Evolutionary conservation across 2,888 invertebrate species (phyloP).

Genomic region (Morinoia aosen): DNA sequence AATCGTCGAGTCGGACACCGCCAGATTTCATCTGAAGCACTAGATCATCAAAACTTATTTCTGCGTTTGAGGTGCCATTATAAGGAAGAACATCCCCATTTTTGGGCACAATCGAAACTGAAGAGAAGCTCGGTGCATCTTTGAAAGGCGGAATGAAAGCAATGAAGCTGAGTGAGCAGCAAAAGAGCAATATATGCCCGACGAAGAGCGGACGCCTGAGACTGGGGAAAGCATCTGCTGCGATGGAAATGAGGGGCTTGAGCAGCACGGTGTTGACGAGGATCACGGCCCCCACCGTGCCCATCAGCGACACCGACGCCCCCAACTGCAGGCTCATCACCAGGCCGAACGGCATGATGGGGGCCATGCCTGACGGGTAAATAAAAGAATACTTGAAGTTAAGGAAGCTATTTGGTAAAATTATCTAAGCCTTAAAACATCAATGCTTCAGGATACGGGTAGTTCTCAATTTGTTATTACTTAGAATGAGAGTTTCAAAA

Average conservation of each 20-base stretch:
- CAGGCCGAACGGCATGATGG: constrained; percentile 82
- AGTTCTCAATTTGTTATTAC: too few species aligned
- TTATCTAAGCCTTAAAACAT: too few species aligned
- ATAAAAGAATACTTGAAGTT: not conserved
- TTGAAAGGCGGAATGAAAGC: constrained; percentile 8
- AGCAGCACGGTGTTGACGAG: constrained; percentile 57
- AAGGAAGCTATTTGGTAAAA: too few species aligned
- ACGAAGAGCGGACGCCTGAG: constrained; percentile 69
- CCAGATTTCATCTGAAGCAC: not conserved
- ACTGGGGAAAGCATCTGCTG: constrained; percentile 55
- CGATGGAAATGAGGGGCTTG: constrained; percentile 59
- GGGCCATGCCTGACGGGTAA: constrained; percentile 74
- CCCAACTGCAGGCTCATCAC: constrained; percentile 84
- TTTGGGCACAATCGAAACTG: not conserved
- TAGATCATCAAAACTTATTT: not conserved
- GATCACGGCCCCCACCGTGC: constrained; percentile 50
- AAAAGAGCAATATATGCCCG: constrained; percentile 30
- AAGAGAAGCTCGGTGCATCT: not conserved
- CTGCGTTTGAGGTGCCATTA: not conserved
- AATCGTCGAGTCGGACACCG: not conserved
- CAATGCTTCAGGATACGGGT: too few species aligned
- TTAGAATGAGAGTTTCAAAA: too few species aligned
- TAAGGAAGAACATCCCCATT: not conserved
- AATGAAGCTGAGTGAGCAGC: not conserved
- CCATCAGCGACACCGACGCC: constrained; percentile 75